Evolutionary conservation across 2,797 vertebrate genomes (phyloP).

Genomic region (Myoxocephalus aenaeus): DNA sequence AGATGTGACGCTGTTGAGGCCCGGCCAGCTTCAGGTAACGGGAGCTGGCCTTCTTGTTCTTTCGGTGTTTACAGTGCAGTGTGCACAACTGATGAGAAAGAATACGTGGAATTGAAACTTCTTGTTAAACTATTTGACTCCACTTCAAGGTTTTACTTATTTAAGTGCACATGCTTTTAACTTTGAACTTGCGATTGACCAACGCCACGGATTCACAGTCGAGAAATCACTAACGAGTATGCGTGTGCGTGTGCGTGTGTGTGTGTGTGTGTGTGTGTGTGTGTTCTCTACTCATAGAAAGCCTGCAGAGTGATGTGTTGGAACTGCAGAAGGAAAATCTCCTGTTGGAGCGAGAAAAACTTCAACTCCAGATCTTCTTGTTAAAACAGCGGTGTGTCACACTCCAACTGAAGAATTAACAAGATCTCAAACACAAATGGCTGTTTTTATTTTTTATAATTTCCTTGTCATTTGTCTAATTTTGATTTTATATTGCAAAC

Average conservation of each 20-base stretch:
- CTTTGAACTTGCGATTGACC: not conserved
- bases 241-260: too few species aligned
- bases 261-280: not conserved
- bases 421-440: not conserved
- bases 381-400: constrained; percentile 42
- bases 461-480: not conserved
- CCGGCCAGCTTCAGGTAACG: not conserved
- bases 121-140: constrained; percentile 2
- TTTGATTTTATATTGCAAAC: not conserved
- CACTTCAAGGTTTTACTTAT: not conserved
- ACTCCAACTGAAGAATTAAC: constrained; percentile 12
- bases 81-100: not conserved
- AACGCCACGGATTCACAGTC: too few species aligned
- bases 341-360: constrained; percentile 61
- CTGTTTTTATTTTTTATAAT: not conserved
- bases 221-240: too few species aligned
- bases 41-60: not conserved
- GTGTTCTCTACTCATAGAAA: constrained; percentile 23
- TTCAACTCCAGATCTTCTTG: constrained; percentile 63
- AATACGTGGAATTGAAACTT: constrained; percentile 45
- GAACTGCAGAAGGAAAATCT: constrained; percentile 67
- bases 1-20: not conserved
- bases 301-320: constrained; percentile 55
- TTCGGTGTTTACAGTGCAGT: not conserved
- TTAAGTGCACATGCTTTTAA: not conserved